phyloP scores from a whole-genome alignment of 2,888 invertebrate genomes.

The Anthophora plumipes region DNA sequence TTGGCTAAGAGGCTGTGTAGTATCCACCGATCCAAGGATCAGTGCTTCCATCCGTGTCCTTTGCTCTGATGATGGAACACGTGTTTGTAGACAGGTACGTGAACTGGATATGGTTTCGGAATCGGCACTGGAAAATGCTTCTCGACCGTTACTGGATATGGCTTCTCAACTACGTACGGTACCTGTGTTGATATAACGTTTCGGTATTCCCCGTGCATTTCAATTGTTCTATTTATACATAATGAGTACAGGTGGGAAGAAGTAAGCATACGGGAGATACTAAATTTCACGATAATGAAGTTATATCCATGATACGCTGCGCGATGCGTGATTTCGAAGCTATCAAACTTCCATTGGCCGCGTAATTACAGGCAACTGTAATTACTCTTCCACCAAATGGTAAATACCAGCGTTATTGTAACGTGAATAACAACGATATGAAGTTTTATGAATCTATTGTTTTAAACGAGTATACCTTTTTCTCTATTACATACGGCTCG shows the following conservation, averaged over 20 bases:
- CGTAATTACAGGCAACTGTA: too few species aligned
- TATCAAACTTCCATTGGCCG: neutral
- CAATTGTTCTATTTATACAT: neutral
- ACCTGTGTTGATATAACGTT: conserved; percentile 75
- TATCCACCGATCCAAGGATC: conserved; percentile 32
- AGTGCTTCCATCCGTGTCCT: conserved; percentile 78
- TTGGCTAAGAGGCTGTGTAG: conserved; percentile 57
- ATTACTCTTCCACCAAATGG: neutral
- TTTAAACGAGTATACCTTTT: conserved; percentile 82
- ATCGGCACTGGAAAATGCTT: conserved; percentile 86
- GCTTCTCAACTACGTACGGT: conserved; percentile 87
- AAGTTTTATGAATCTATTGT: conserved; percentile 15
- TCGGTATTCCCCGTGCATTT: neutral
- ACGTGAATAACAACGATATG: neutral
- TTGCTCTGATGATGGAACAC: conserved; percentile 82
- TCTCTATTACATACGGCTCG: conserved; percentile 87
- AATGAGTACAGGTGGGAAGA: neutral
- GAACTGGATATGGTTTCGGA: conserved; percentile 86
- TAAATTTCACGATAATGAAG: neutral
- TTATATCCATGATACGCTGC: neutral
- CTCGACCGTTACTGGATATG: conserved; percentile 86
- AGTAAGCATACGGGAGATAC: too few species aligned
- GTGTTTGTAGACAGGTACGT: conserved; percentile 86
- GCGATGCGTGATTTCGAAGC: neutral
- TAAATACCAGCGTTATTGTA: neutral